phyloP scores from a whole-genome alignment of 2,888 invertebrate genomes.

The Allolobophora icterica region DNA sequence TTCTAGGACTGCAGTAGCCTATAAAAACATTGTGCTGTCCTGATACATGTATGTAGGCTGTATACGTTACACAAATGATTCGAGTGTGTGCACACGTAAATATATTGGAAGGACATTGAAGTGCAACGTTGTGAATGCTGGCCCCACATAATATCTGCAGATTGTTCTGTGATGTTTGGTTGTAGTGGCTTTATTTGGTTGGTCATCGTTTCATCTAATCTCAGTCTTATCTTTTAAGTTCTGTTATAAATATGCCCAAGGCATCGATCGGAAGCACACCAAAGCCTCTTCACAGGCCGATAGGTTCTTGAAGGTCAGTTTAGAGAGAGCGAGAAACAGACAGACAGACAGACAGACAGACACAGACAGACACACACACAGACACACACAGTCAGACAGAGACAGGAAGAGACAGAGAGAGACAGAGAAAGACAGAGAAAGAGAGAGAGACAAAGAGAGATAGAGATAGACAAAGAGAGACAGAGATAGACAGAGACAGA shows the following conservation, averaged over 20 bases:
- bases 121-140: no score
- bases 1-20: no score
- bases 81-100: no score
- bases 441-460: no score
- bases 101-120: no score
- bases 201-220: background rate
- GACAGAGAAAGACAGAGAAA: no score
- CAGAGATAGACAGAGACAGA: background rate
- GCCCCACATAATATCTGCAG: background rate
- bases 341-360: background rate
- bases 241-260: background rate
- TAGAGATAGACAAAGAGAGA: no score
- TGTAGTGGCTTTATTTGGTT: background rate
- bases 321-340: background rate
- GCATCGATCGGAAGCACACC: background rate
- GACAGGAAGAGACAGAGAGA: background rate
- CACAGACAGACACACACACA: background rate
- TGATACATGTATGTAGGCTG: no score
- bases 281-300: no score
- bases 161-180: background rate
- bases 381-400: background rate
- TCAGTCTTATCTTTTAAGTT: background rate
- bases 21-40: no score
- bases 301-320: background rate
- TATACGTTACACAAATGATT: no score